A percentile compares a stretch with the other conserved stretches of the same genome.
These are phyloP conservation scores for Lithosia quadra DNA, from an alignment of 2,888 invertebrate species.

Conservation along the genomic window DNA sequence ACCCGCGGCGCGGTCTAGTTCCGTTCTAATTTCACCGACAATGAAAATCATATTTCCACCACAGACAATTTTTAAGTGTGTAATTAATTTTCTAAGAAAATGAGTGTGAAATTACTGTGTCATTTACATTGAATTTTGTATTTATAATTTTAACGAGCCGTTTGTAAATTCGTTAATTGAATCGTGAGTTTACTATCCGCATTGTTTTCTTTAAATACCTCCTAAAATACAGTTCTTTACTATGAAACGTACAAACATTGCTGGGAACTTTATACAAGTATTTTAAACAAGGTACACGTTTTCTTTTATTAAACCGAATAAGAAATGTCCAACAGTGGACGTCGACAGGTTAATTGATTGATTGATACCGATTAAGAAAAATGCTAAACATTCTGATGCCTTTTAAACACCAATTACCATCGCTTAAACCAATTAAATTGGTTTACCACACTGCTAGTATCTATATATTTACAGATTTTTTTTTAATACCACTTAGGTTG, in stretches of 20 bases:
- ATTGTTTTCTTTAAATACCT: conserved; percentile 31
- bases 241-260: too few species aligned
- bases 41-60: conserved; percentile 48
- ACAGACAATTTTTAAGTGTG: conserved; percentile 38
- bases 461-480: too few species aligned
- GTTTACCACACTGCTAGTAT: conserved; percentile 16
- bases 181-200: conserved; percentile 24
- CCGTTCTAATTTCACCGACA: conserved; percentile 53
- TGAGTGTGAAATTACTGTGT: conserved; percentile 42
- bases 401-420: conserved; percentile 35
- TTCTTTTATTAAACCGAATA: conserved; percentile 26
- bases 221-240: too few species aligned
- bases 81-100: conserved; percentile 45
- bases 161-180: conserved; percentile 28
- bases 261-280: conserved; percentile 5
- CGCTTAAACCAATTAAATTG: conserved; percentile 35
- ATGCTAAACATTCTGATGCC: conserved; percentile 20
- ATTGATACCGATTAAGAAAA: conserved; percentile 28
- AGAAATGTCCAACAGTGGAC: too few species aligned
- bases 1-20: conserved; percentile 37
- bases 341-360: too few species aligned
- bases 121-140: conserved; percentile 38
- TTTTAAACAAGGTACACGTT: conserved; percentile 24
- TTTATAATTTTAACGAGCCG: conserved; percentile 33
- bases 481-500: too few species aligned